phyloP scores from a whole-genome alignment of 30 jellyfish, hydroid and myxozoan genomes.

The Aurelia sp. region DNA sequence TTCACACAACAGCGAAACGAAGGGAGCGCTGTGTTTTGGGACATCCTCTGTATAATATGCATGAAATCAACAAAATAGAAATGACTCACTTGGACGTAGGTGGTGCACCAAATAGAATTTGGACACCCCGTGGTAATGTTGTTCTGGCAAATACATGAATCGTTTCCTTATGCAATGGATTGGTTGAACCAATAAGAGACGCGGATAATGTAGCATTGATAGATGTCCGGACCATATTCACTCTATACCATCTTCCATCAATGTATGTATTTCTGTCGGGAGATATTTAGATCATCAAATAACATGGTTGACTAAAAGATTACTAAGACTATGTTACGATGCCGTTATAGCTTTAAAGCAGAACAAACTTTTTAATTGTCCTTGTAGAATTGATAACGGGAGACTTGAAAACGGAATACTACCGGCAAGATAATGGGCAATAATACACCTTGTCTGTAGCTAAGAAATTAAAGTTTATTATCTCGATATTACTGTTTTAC shows the following conservation, averaged over 20 bases:
- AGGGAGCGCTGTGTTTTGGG: background rate
- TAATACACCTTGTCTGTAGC: too few species aligned
- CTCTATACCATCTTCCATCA: conserved; percentile 95
- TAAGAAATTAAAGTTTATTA: too few species aligned
- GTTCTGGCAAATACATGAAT: conserved; percentile 68
- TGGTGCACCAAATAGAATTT: conserved; percentile 89
- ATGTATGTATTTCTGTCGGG: conserved; percentile 71
- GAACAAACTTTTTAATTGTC: too few species aligned
- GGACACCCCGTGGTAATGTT: conserved; percentile 76
- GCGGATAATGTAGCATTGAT: conserved; percentile 93
- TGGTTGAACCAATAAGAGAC: conserved; percentile 70
- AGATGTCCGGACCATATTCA: conserved; percentile 80
- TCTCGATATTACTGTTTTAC: too few species aligned
- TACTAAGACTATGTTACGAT: too few species aligned
- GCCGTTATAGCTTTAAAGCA: too few species aligned
- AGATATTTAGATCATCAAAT: too few species aligned
- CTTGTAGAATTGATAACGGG: too few species aligned
- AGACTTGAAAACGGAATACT: too few species aligned
- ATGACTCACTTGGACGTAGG: conserved; percentile 44
- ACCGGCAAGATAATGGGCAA: too few species aligned
- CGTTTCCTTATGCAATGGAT: conserved; percentile 71
- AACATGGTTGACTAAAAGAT: too few species aligned
- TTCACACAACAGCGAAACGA: too few species aligned
- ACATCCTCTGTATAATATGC: background rate
- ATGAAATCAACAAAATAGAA: background rate